Base-by-base conservation (phyloP, 1,140 invertebrate genomes). In the Cataglyphis hispanica region DNA sequence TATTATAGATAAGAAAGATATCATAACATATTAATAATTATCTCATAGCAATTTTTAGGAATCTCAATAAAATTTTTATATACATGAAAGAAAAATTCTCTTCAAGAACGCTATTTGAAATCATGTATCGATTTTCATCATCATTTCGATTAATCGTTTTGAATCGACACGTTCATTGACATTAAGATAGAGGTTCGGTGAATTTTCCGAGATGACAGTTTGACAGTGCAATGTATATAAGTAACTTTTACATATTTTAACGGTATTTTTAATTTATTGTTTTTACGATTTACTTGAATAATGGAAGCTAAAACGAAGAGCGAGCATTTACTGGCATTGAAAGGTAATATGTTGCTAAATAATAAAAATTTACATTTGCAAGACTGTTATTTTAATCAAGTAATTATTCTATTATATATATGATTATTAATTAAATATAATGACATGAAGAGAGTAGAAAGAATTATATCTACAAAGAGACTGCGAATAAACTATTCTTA, bases 291-390 rank as follows among this genome's bases (percentile, higher is more conserved):
- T 72, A 60, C 60, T 10, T 67, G 22, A 2, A 40, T 74, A 89
- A 94, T 94, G 94, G 94, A 94, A 74, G 75, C 77, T 19, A 94
- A 94, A 87, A 90, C 92, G 19, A 94, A 94, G 90, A 94, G 84
- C 75, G 94, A 94, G 87, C 93, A 94, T 78, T 85, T 94, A n/a
- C 64, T 94, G 40, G 91, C 93, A 5, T 87, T 94, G n/a, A 94
- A 94, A 93, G 94, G 94, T 94, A 89, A 86, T 43, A 31, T 64
- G 22, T 83, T 13, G 5, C 3, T 22, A 37, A 22, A 34, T n/a
- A 46, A 86, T 22, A 61, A 72, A 43, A 77, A 50, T 61, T 61
- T 19, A 74, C 7, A 64, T 46, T 72, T 11, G 16, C n/a, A 27
- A 34, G 22, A 37, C 37, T 46, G 22, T 13, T 61, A 72, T 56